phyloP scores from a whole-genome alignment of 2,113 vertebrate species.

The Tichodroma muraria region DNA sequence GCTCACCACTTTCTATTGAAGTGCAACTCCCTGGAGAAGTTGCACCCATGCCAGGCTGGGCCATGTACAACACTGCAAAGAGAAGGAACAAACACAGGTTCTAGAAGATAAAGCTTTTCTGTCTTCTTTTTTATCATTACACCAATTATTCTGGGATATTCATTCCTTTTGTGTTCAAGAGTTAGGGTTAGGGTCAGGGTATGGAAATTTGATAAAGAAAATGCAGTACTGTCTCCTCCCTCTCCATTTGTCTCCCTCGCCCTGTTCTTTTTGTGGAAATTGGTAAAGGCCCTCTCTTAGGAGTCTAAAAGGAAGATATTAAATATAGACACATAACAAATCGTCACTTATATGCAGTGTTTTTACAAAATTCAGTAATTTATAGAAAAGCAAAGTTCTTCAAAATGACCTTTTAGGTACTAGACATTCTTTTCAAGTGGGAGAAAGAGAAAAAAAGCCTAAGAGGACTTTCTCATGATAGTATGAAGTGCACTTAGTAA shows the following conservation, averaged over 20 bases:
- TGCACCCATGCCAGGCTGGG: neutral
- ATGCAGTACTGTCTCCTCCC: neutral
- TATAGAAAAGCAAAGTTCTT: constrained; percentile 45
- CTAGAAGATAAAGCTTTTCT: neutral
- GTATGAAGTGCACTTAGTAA: constrained; percentile 36
- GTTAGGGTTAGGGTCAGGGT: too few relatives aligned
- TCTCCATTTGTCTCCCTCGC: neutral
- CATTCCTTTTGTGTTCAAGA: neutral
- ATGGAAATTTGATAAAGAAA: neutral
- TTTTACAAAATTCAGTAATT: constrained; percentile 34
- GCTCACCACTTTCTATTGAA: neutral
- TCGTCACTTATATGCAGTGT: neutral
- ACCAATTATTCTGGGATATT: neutral
- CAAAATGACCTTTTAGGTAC: constrained; percentile 43
- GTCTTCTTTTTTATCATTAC: neutral
- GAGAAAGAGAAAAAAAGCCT: neutral
- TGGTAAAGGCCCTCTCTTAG: neutral
- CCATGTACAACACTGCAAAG: neutral
- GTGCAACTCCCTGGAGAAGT: neutral
- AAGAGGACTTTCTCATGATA: constrained; percentile 14
- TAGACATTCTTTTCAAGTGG: constrained; percentile 46
- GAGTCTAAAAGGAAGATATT: neutral
- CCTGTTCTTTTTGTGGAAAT: neutral
- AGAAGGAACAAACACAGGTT: neutral
- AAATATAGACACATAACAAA: neutral